Conservation (phyloP, 1,140 invertebrate genomes). For the Ylistrum balloti region DNA sequence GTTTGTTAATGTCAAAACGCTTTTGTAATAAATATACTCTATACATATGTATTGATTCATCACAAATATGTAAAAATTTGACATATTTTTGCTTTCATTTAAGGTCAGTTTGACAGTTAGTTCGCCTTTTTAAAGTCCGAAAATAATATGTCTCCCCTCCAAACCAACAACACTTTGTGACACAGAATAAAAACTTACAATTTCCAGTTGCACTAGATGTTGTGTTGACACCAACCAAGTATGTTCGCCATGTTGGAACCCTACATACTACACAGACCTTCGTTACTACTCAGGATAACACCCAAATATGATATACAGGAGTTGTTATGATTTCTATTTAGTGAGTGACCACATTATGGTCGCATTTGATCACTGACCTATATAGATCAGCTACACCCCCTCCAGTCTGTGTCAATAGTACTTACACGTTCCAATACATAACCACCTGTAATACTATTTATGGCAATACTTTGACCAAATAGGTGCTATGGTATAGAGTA, state of each 20-base stretch:
- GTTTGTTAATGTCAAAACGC: too few species aligned
- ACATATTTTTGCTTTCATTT: too few species aligned
- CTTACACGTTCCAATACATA: conserved; percentile 11
- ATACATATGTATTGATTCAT: too few species aligned
- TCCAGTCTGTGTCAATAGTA: neutral
- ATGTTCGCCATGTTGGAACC: neutral
- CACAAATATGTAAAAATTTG: too few species aligned
- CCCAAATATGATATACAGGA: neutral
- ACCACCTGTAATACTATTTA: neutral
- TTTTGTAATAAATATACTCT: too few species aligned
- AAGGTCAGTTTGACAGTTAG: too few species aligned
- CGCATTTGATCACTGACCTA: neutral
- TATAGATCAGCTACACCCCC: conserved; percentile 6
- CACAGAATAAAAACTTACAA: too few species aligned
- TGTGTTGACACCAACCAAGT: neutral
- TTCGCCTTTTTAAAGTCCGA: too few species aligned
- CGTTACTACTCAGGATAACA: neutral
- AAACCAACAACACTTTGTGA: too few species aligned
- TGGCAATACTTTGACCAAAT: conserved; percentile 17
- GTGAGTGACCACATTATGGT: neutral
- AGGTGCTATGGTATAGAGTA: neutral
- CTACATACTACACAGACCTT: neutral
- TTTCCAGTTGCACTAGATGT: too few species aligned
- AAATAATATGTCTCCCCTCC: too few species aligned
- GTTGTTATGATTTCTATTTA: conserved; percentile 9